Percentiles rank a stretch among this genome's conserved stretches.
These are phyloP conservation scores for Homarus gammarus DNA, from an alignment of 2,888 invertebrate genomes.

Conservation along the genomic window DNA sequence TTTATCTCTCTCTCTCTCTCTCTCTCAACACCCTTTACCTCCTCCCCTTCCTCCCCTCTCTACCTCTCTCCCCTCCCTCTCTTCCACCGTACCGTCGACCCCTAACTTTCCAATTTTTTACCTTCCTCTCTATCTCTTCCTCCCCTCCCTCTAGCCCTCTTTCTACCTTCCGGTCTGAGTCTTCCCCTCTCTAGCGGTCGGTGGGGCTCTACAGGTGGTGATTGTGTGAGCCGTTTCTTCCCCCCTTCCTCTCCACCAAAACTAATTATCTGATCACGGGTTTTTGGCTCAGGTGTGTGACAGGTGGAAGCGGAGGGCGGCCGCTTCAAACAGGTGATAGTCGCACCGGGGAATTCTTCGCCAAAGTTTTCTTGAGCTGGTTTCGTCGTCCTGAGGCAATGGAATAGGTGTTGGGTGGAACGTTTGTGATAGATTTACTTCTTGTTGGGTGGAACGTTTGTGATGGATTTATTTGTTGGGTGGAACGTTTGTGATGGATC, in stretches of 20 bases:
- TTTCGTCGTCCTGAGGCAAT: no score
- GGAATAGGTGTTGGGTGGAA: no score
- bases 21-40: not conserved
- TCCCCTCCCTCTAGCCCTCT: not conserved
- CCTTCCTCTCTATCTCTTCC: not conserved
- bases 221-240: not conserved
- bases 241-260: not conserved
- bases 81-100: constrained; percentile 5
- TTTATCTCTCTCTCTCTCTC: not conserved
- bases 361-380: no score
- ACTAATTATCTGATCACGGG: constrained; percentile 35
- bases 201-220: no score
- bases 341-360: no score
- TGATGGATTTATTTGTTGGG: no score
- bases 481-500: no score
- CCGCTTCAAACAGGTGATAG: not conserved
- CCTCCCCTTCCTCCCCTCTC: not conserved
- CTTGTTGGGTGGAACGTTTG: no score
- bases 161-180: no score
- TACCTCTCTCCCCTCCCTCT: not conserved
- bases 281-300: constrained; percentile 1
- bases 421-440: no score
- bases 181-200: no score
- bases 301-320: constrained; percentile 9
- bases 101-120: no score